Evolutionary conservation across 2,797 vertebrate species (phyloP).

Genomic region (Halcyon badia): DNA sequence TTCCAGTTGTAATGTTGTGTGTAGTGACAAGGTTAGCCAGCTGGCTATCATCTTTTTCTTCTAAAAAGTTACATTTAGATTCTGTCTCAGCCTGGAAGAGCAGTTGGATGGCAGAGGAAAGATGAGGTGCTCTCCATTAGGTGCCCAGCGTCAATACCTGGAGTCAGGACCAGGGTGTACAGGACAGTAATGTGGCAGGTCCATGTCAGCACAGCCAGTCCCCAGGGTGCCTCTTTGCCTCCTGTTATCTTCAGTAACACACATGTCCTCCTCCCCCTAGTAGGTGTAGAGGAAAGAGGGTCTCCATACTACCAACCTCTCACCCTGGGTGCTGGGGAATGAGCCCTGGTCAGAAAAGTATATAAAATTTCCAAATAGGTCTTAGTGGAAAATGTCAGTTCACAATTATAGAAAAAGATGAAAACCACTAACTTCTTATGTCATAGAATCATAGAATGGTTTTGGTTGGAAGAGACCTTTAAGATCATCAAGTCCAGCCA

Average conservation of each 20-base stretch:
- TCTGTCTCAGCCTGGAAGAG: not conserved
- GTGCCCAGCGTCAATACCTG: fast-evolving
- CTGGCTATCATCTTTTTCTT: not conserved
- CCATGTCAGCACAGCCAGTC: not conserved
- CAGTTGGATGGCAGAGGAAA: not conserved
- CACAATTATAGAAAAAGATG: not conserved
- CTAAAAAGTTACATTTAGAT: not conserved
- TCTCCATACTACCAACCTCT: not conserved
- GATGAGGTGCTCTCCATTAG: not conserved
- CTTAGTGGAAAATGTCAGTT: not conserved
- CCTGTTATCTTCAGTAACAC: not conserved
- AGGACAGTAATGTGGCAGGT: not conserved
- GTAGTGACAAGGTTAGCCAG: not conserved
- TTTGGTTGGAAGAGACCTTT: not conserved
- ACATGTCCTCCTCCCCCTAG: not conserved
- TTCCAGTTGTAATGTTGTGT: not conserved
- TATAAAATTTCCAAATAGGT: not conserved
- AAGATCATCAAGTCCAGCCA: not conserved
- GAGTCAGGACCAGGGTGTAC: fast-evolving
- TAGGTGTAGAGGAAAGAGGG: not conserved
- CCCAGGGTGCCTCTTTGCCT: not conserved
- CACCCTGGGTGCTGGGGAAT: not conserved
- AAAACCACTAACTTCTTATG: not conserved
- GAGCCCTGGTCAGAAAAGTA: not conserved
- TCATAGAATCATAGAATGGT: not conserved